Evolutionary conservation across 2,888 invertebrate species (phyloP).

Genomic region (Pristionchus mayeri): DNA sequence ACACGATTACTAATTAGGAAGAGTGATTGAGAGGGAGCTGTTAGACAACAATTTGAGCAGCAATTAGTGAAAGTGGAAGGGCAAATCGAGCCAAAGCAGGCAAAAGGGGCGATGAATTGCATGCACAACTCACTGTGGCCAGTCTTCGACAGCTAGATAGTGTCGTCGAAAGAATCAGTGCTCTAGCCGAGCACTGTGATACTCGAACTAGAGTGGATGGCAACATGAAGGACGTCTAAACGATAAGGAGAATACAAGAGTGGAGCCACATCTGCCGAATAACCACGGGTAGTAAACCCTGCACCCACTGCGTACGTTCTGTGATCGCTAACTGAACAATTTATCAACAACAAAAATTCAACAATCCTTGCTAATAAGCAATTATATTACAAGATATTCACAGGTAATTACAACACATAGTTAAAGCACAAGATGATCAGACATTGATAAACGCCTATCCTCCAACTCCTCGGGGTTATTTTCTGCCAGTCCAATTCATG

Average conservation of each 20-base stretch:
- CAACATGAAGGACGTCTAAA: background rate
- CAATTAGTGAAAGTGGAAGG: too few relatives aligned
- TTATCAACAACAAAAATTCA: background rate
- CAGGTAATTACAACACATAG: background rate
- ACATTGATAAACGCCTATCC: background rate
- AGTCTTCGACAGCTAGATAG: background rate
- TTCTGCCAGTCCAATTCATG: too few relatives aligned
- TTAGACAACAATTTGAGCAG: too few relatives aligned
- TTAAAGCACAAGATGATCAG: background rate
- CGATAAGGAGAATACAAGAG: background rate
- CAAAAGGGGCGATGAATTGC: too few relatives aligned
- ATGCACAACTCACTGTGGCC: background rate
- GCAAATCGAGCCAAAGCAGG: too few relatives aligned
- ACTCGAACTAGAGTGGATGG: background rate
- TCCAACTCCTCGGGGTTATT: background rate
- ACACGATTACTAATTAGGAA: too few relatives aligned
- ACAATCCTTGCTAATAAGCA: background rate
- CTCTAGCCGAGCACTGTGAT: background rate
- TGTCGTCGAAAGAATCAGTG: background rate
- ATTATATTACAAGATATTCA: background rate
- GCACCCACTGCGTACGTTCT: background rate
- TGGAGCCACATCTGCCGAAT: background rate
- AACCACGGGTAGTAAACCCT: background rate
- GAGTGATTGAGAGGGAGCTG: too few relatives aligned
- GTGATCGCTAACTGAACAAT: background rate